Base-by-base conservation (phyloP, 1,140 invertebrate genomes). In the Amphibalanus amphitrite region DNA sequence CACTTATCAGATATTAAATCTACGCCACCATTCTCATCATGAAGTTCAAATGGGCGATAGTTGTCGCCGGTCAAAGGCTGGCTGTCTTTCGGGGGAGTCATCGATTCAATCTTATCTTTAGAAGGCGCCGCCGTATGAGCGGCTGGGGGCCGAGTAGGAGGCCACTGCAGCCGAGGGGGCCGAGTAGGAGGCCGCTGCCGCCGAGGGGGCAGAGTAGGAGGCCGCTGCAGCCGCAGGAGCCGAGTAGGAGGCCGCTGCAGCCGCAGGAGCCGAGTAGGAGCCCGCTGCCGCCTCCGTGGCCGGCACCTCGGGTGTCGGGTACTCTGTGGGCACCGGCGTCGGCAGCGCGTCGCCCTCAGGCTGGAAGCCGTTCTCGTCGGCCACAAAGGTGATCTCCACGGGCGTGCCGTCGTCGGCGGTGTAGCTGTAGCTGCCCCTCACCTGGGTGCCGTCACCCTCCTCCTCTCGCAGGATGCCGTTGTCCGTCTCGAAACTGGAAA, bases 301-400 rank as follows among this genome's bases (percentile, higher is more conserved):
- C 47, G 47, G 47, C 47, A 59, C 47, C 13, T 67, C 65, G 26
- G 65, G 65, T 10, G 65, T 67, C 26, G 65, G 65, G 65, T 67
- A 67, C 65, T 67, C 26, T 8, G 65, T 67, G 17, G 65, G 65
- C 65, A 67, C 65, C 0, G 65, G 65, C 65, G 65, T 67, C 26
- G 65, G 65, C 65, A 67, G 28, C n/a, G 13, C 26, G n/a, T 67
- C 65, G n/a, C 65, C 65, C 65, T 28, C n/a, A n/a, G 65, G 65
- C 28, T 28, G n/a, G 65, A 67, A 67, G 28, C 65, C 65, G 65
- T 67, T 67, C 23, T 28, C 65, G 28, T 67, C 65, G 65, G 65
- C 65, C n/a, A 67, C 65, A 26, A 28, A 67, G 10, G n/a, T 15
- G 65, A 67, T 28, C 6, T 10, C 3, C 10, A 28, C n/a, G 65